phyloP scores from a whole-genome alignment of 2,113 vertebrate genomes.

The Oncorhynchus clarkii region DNA sequence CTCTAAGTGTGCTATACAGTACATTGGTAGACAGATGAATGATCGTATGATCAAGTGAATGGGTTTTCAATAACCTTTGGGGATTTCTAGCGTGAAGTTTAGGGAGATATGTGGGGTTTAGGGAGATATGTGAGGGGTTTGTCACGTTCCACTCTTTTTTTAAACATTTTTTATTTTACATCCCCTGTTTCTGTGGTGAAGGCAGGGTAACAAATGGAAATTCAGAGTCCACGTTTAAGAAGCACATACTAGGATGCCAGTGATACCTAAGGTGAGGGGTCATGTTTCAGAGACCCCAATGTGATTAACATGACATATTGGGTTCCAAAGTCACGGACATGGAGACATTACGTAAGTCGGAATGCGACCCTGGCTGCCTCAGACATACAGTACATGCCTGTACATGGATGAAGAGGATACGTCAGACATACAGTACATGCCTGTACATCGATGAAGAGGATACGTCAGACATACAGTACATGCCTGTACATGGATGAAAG shows the following conservation, averaged over 20 bases:
- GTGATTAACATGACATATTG: not conserved
- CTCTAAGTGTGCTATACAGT: too few relatives aligned
- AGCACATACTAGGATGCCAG: constrained; percentile 26
- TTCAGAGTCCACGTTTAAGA: constrained; percentile 10
- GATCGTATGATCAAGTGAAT: not conserved
- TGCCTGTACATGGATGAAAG: too few relatives aligned
- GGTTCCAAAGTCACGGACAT: not conserved
- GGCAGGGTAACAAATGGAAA: constrained; percentile 29
- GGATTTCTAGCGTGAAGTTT: not conserved
- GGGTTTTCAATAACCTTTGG: not conserved
- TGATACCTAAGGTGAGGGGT: constrained; percentile 5
- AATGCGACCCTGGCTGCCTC: not conserved
- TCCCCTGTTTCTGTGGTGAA: constrained; percentile 10
- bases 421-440: too few relatives aligned
- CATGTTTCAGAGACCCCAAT: not conserved
- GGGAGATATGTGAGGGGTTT: not conserved
- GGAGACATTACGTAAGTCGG: not conserved
- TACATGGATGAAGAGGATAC: too few relatives aligned
- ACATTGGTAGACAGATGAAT: too few relatives aligned
- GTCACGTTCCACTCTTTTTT: constrained; percentile 3
- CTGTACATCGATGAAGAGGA: too few relatives aligned
- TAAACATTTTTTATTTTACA: not conserved
- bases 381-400: not conserved
- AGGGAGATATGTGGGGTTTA: not conserved
- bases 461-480: too few relatives aligned